These are phyloP conservation scores for Bovichtus variegatus DNA, from an alignment of 2,797 vertebrate species.

Conservation along the genomic window DNA sequence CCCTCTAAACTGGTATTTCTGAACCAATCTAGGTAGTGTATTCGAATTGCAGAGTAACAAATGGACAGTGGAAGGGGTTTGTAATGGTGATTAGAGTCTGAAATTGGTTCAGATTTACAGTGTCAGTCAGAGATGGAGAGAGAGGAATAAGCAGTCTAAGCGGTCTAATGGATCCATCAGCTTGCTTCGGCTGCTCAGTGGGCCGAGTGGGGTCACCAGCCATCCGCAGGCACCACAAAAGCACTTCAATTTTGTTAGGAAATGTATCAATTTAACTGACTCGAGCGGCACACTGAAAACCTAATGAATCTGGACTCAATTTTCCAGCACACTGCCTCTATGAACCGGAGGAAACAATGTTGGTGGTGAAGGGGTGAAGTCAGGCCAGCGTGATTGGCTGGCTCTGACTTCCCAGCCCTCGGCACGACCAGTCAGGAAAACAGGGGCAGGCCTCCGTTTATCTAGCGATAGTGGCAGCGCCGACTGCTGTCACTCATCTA, in stretches of 20 bases:
- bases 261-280: slow-evolving; percentile 99
- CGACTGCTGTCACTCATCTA: slow-evolving; percentile 95
- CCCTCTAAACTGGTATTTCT: slow-evolving; percentile 90
- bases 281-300: slow-evolving; percentile 98
- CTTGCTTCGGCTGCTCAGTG: slow-evolving; percentile 98
- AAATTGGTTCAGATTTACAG: slow-evolving; percentile 99
- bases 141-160: slow-evolving; percentile 95
- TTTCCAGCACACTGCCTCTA: slow-evolving; percentile 99
- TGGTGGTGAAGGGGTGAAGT: slow-evolving; percentile 93
- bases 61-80: slow-evolving; percentile 98
- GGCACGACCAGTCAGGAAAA: slow-evolving; percentile 87
- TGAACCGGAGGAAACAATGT: slow-evolving; percentile 99
- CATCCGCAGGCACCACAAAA: slow-evolving; percentile 99
- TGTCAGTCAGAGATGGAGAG: slow-evolving; percentile 95
- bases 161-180: slow-evolving; percentile 99
- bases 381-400: slow-evolving; percentile 90
- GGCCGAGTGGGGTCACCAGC: slow-evolving; percentile 99
- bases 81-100: slow-evolving; percentile 99
- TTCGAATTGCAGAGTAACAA: slow-evolving; percentile 95
- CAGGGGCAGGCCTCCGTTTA: slow-evolving; percentile 89
- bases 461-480: slow-evolving; percentile 88
- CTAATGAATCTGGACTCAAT: slow-evolving; percentile 99
- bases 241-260: slow-evolving; percentile 99
- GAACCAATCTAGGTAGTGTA: slow-evolving; percentile 91
- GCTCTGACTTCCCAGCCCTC: slow-evolving; percentile 82